phyloP scores from a whole-genome alignment of 2,113 vertebrate species.

The pig (Sus scrofa) region DNA sequence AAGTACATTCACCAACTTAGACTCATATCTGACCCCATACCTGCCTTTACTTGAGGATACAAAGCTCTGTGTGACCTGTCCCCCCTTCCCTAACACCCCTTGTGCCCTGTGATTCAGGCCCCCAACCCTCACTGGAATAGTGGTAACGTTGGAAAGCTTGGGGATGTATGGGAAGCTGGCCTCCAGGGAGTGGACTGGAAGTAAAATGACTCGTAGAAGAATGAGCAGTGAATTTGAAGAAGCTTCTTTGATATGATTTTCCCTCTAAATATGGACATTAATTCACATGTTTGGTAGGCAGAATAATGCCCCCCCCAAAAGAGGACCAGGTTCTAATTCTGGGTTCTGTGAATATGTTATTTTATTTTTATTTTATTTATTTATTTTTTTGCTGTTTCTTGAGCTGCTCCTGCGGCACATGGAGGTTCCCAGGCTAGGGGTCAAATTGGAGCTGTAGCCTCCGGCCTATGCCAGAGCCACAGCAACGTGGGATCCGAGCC shows the following conservation, averaged over 20 bases:
- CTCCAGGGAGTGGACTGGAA: neutral
- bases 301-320: neutral
- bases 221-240: neutral
- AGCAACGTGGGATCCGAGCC: too few relatives aligned
- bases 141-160: neutral
- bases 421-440: too few relatives aligned
- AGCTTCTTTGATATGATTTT: neutral
- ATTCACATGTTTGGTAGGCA: neutral
- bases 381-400: too few relatives aligned
- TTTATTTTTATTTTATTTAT: neutral
- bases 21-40: neutral
- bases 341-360: neutral
- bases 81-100: neutral
- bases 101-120: accelerated
- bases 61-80: neutral
- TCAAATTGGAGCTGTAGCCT: too few relatives aligned
- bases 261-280: neutral
- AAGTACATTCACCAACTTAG: neutral
- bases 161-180: neutral
- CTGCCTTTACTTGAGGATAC: neutral
- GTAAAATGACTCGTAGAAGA: neutral
- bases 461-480: too few relatives aligned
- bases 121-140: neutral
- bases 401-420: too few relatives aligned
- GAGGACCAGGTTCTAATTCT: neutral